Evolutionary conservation across 2,113 vertebrate genomes (phyloP).

Genomic region (Nesogale talazaci): DNA sequence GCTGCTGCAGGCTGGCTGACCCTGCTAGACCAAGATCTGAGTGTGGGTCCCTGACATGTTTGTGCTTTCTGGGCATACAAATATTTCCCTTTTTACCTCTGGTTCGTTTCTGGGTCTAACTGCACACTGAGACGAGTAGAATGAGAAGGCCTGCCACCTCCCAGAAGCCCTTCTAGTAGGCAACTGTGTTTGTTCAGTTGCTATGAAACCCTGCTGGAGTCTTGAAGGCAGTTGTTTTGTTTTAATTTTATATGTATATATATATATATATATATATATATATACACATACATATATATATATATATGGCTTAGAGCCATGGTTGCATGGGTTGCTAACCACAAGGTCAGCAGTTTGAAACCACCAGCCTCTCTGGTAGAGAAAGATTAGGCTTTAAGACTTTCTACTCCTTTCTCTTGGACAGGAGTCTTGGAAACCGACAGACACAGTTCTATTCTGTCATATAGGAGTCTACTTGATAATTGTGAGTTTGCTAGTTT

Average conservation of each 20-base stretch:
- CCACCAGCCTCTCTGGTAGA: no score
- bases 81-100: background rate
- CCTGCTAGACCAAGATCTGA: background rate
- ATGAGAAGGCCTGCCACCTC: background rate
- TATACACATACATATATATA: no score
- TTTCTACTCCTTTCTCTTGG: no score
- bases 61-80: background rate
- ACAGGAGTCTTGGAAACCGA: no score
- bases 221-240: conserved; percentile 63
- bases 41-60: background rate
- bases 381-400: no score
- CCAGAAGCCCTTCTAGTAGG: conserved; percentile 13
- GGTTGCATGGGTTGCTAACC: no score
- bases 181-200: conserved; percentile 73
- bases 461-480: no score
- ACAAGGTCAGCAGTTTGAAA: no score
- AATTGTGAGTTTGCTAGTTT: background rate
- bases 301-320: no score
- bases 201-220: conserved; percentile 61
- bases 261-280: no score
- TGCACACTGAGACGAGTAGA: background rate
- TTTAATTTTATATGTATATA: no score
- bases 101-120: background rate
- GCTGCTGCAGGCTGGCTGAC: background rate
- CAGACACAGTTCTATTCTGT: no score